Evolutionary conservation across 2,888 invertebrate genomes (phyloP).

Genomic region (Muscina levida): DNA sequence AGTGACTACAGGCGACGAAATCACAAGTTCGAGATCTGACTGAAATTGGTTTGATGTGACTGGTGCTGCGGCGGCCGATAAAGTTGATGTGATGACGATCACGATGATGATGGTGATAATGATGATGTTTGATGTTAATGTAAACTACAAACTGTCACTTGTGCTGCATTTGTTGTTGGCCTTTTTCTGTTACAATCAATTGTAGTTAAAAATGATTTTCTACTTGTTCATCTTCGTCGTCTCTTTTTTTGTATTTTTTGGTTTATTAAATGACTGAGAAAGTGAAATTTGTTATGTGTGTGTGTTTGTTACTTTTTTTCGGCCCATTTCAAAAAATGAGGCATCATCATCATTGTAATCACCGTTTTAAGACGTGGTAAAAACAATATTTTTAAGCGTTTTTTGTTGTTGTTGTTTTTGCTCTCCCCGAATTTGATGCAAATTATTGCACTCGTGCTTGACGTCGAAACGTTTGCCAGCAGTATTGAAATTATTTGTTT

Average conservation of each 20-base stretch:
- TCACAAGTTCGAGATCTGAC: no score
- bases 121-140: neutral
- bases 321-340: slow-evolving; percentile 35
- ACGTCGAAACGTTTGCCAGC: slow-evolving; percentile 57
- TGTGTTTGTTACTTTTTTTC: slow-evolving; percentile 7
- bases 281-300: slow-evolving; percentile 55
- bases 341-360: slow-evolving; percentile 26
- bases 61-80: no score
- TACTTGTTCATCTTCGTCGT: neutral
- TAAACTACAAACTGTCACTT: slow-evolving; percentile 6
- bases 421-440: slow-evolving; percentile 55
- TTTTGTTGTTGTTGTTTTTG: slow-evolving; percentile 8
- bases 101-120: neutral
- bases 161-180: neutral
- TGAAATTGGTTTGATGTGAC: slow-evolving; percentile 3
- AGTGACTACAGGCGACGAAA: no score
- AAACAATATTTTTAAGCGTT: slow-evolving; percentile 33
- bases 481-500: slow-evolving; percentile 47
- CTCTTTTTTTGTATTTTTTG: neutral
- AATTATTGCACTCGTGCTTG: slow-evolving; percentile 65
- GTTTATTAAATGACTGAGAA: slow-evolving; percentile 54
- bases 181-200: slow-evolving; percentile 41
- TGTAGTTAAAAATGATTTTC: slow-evolving; percentile 26
- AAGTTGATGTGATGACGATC: neutral
- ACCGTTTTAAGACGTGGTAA: no score